Base-by-base conservation (phyloP, 2,113 vertebrate species). In the Notothenia rossii region DNA sequence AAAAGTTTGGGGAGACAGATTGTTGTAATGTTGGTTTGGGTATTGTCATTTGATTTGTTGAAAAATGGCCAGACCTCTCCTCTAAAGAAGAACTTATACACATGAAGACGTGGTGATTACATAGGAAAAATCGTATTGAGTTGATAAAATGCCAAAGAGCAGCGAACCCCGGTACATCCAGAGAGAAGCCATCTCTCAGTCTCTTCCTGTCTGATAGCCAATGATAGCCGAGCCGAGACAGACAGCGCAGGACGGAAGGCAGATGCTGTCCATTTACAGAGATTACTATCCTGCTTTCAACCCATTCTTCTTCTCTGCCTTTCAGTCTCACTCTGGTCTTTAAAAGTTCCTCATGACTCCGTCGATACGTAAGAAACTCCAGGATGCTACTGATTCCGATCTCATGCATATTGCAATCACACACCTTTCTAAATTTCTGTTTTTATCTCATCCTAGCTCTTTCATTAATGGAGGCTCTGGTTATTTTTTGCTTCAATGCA, bases 211-310 rank as follows among this genome's bases (percentile, higher is more conserved):
- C 85, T 86, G 77, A 89, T 77, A 81, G 80, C 74, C 76, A 66
- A 54, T 58, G 84, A 91, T 84, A 79, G 76, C 84, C 88, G 75
- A 92, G 81, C 22, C 46, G 84, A 86, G 86, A 84, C 87, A 86
- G 85, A 77, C 83, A 65, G 67, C 73, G 78, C 70, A 40, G 69
- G 85, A 86, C 84, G 81, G 45, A 43, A 73, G 71, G 36, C 85
- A 84, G 86, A 86, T 83, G 85, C 84, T 87, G 81, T 84, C 73
- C 45, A 85, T 71, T 82, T 68, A 53, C 45, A 79, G 7, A 79
- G 77, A 88, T 86, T 71, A 81, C 64, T 71, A 70, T 29, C 17
- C 56, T 49, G 20, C 22, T 72, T 58, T 33, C 56, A 49, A 49
- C 51, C 25, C 68, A 51, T 75, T 74, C 67, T 63, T 83, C 63